phyloP scores from a whole-genome alignment of 2,888 invertebrate species.

The Dilophus febrilis region DNA sequence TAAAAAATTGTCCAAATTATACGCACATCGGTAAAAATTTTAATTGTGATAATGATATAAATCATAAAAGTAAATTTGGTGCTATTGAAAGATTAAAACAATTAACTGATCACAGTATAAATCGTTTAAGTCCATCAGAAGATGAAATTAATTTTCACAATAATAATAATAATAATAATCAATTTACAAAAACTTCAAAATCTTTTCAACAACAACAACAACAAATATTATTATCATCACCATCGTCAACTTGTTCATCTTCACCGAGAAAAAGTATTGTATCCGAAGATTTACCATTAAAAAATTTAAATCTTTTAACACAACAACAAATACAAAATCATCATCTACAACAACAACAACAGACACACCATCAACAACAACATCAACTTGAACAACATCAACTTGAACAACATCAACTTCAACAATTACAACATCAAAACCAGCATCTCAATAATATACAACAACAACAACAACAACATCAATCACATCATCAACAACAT shows the following conservation, averaged over 20 bases:
- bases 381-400: conserved; percentile 4
- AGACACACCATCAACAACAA: conserved; percentile 5
- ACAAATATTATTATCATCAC: conserved; percentile 6
- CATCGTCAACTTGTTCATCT: neutral
- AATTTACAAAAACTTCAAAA: conserved; percentile 5
- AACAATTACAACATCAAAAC: conserved; percentile 4
- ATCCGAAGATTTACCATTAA: neutral
- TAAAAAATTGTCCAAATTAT: neutral
- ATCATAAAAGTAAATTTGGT: neutral
- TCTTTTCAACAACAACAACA: conserved; percentile 8
- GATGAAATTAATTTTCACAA: conserved; percentile 8
- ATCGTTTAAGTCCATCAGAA: conserved; percentile 23
- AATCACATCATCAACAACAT: conserved; percentile 7
- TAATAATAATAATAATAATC: conserved; percentile 15
- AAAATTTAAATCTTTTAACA: neutral
- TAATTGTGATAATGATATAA: neutral
- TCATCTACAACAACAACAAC: neutral
- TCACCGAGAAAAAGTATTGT: neutral
- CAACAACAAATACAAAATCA: neutral
- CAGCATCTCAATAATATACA: conserved; percentile 5
- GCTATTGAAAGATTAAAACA: conserved; percentile 27
- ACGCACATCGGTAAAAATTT: conserved; percentile 1
- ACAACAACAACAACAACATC: conserved; percentile 5
- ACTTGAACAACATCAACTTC: conserved; percentile 5
- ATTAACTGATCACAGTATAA: conserved; percentile 24